phyloP scores from a whole-genome alignment of 2,797 vertebrate genomes.

The Crax fasciolata region DNA sequence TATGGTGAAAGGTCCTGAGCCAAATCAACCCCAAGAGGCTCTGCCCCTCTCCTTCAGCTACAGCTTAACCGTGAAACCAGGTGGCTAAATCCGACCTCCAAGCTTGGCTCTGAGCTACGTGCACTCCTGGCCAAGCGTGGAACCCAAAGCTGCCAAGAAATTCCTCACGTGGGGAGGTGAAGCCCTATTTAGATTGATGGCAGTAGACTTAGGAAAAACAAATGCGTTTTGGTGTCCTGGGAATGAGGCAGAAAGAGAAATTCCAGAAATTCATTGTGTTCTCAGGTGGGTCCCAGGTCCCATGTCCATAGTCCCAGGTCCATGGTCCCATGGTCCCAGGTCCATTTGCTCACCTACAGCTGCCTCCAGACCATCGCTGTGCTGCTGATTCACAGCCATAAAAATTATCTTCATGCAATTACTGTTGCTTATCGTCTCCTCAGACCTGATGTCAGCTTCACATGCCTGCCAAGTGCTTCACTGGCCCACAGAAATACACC shows the following conservation, averaged over 20 bases:
- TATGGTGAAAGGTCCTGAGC: neutral
- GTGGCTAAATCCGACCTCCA: neutral
- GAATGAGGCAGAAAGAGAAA: neutral
- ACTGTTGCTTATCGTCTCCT: neutral
- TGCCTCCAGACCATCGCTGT: neutral
- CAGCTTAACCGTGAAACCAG: neutral
- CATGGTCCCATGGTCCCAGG: neutral
- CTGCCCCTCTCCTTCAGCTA: neutral
- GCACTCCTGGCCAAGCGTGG: neutral
- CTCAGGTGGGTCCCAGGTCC: neutral
- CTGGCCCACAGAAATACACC: neutral
- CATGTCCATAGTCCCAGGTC: neutral
- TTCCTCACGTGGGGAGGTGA: accelerated
- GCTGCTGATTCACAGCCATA: neutral
- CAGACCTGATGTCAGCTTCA: neutral
- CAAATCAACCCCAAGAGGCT: neutral
- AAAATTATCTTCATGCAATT: neutral
- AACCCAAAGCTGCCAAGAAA: neutral
- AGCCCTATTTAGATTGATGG: neutral
- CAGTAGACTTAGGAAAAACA: neutral
- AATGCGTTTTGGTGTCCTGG: neutral
- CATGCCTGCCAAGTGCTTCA: no score
- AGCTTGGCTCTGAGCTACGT: neutral
- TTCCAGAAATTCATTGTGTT: neutral
- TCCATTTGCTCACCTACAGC: neutral